phyloP scores from a whole-genome alignment of 1,140 invertebrate genomes.

The Teleopsis dalmanni region DNA sequence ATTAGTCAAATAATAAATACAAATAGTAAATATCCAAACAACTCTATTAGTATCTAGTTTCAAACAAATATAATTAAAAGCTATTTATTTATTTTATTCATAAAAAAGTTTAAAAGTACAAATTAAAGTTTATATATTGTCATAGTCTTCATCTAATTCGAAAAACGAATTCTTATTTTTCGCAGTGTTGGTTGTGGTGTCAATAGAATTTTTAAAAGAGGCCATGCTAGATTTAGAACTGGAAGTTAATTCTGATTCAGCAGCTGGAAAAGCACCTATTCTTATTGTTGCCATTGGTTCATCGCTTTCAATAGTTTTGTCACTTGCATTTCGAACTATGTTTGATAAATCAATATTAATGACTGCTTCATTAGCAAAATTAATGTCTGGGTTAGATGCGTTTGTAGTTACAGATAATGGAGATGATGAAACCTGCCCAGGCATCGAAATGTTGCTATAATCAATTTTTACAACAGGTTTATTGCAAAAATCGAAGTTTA shows the following conservation, averaged over 20 bases:
- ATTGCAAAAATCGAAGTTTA: slow-evolving; percentile 30
- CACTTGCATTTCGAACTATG: slow-evolving; percentile 20
- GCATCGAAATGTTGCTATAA: slow-evolving; percentile 31
- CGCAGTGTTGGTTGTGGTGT: slow-evolving; percentile 21
- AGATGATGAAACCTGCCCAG: slow-evolving; percentile 13
- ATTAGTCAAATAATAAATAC: background rate
- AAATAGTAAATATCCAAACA: background rate
- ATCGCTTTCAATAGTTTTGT: background rate
- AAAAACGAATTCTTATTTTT: slow-evolving; percentile 33
- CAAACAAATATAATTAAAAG: no score
- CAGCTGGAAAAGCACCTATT: slow-evolving; percentile 15
- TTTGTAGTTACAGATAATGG: slow-evolving; percentile 15
- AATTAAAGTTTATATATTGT: slow-evolving; percentile 34
- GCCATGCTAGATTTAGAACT: no score
- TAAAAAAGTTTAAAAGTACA: background rate
- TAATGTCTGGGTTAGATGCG: slow-evolving; percentile 15
- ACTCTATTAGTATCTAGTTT: no score
- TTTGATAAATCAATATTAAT: slow-evolving; percentile 42
- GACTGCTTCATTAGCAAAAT: slow-evolving; percentile 30
- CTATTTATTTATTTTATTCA: no score
- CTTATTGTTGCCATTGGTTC: slow-evolving; percentile 15
- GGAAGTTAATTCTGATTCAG: no score
- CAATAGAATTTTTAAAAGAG: background rate
- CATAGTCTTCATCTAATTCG: slow-evolving; percentile 45
- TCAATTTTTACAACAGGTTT: slow-evolving; percentile 42